These are phyloP conservation scores for Yponomeuta cagnagella DNA, from an alignment of 2,888 invertebrate genomes.

Conservation along the genomic window DNA sequence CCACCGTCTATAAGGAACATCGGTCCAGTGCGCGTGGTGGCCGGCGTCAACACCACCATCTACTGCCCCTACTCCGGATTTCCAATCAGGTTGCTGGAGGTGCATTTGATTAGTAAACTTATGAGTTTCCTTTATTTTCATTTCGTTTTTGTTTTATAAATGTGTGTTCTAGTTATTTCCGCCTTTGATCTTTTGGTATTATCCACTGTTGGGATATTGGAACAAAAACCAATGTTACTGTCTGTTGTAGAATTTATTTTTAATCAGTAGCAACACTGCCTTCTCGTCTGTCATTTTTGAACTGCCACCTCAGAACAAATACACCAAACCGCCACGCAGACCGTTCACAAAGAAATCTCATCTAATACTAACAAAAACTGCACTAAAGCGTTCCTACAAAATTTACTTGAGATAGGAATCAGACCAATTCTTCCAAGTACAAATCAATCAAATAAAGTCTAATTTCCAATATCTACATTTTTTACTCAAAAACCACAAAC, in stretches of 20 bases:
- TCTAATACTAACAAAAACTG: no score
- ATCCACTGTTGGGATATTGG: not conserved
- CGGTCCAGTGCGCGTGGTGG: slow-evolving; percentile 85
- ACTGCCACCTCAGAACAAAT: no score
- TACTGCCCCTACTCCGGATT: slow-evolving; percentile 92
- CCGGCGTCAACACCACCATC: slow-evolving; percentile 84
- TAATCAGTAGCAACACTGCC: no score
- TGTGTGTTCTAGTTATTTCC: not conserved
- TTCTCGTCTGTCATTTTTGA: no score
- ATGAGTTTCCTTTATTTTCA: slow-evolving; percentile 61
- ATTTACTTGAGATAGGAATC: no score
- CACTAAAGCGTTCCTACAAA: no score
- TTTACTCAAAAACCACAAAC: no score
- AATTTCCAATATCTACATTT: no score
- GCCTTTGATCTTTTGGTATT: not conserved
- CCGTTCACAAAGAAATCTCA: no score
- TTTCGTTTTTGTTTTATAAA: slow-evolving; percentile 15
- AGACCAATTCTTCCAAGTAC: no score
- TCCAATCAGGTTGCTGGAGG: slow-evolving; percentile 82
- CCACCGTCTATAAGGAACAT: slow-evolving; percentile 83
- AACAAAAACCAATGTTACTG: not conserved
- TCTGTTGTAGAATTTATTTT: not conserved
- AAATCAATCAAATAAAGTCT: no score
- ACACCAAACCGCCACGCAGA: no score
- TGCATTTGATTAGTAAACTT: slow-evolving; percentile 74